These are phyloP conservation scores for Babylonia areolata DNA, from an alignment of 1,140 invertebrate genomes.

Conservation along the genomic window DNA sequence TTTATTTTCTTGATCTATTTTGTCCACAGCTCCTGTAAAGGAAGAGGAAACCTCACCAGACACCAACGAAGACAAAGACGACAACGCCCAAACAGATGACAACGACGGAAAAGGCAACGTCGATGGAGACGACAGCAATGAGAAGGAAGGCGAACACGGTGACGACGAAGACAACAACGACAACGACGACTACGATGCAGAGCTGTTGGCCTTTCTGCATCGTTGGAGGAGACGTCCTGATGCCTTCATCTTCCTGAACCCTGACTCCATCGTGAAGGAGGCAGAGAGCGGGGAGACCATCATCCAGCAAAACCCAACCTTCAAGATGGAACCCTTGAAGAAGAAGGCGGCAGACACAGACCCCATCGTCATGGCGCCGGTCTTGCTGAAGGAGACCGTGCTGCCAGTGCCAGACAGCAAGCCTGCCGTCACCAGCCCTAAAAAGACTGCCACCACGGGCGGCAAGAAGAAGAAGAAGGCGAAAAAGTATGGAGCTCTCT, in stretches of 20 bases:
- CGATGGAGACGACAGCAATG: background rate
- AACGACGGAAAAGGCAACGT: background rate
- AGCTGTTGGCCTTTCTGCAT: background rate
- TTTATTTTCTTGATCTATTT: background rate
- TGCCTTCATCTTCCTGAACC: slow-evolving; percentile 7
- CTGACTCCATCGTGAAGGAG: background rate
- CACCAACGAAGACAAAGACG: background rate
- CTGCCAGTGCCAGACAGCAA: background rate
- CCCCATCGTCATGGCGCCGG: background rate
- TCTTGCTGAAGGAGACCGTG: background rate
- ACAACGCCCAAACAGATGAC: background rate
- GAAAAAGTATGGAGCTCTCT: background rate
- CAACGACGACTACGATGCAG: background rate
- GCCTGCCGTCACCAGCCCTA: background rate
- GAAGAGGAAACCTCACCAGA: background rate
- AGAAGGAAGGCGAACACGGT: background rate
- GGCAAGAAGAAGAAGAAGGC: background rate
- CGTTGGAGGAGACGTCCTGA: background rate
- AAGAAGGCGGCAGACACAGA: background rate
- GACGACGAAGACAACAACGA: background rate
- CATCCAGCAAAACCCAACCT: background rate
- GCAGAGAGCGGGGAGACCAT: background rate
- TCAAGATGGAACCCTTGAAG: background rate
- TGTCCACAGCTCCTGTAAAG: background rate
- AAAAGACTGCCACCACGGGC: background rate